Base-by-base conservation (phyloP, 1,140 invertebrate genomes). In the Ephestia elutella region DNA sequence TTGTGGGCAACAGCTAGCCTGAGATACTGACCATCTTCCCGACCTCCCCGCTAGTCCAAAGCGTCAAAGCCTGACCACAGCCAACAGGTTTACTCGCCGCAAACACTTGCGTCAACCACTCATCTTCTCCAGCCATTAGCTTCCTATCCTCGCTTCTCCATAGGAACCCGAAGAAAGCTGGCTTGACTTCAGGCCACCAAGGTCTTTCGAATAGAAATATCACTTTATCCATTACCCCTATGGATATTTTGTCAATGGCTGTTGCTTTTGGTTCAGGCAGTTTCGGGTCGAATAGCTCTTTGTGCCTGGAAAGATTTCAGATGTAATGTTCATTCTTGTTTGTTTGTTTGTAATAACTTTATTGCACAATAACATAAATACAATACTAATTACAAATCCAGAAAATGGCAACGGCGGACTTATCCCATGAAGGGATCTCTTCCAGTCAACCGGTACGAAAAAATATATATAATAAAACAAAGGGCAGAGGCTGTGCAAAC, bases 191-290 rank as follows among this genome's bases (percentile, higher is more conserved):
- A 63, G 71, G 69, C 69, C 71, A 71, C 69, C 71, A 71, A 2
- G 44, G 11, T 11, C 60, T 53, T 0, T 69, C 61, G 28, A 81
- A 81, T 11, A 60, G 56, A 7, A 83, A 51, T 11, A 79, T 70
- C 2, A 84, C 64, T 63, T 84, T 84, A n/a, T 68, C 74, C 38
- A 78, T 66, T 0, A 82, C 59, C 0, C 81, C 81, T 13, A 84
- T 75, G 0, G 74, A 59, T 10, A 84, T 60, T 5, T 62, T 65
- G 0, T 80, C 61, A 58, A 84, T 84, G 15, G 72, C 60, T 9
- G 38, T 59, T 1, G 68, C 44, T 71, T 84, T 84, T 21, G 63
- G 53, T 54, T 50, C 9, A 2, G 79, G 79, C 18, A 84, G 51
- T 0, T 57, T n/a, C 7, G 78, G 77, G 2, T 51, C 38, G 59